phyloP scores from a whole-genome alignment of 2,797 vertebrate species.

The Phylloscopus collybita region DNA sequence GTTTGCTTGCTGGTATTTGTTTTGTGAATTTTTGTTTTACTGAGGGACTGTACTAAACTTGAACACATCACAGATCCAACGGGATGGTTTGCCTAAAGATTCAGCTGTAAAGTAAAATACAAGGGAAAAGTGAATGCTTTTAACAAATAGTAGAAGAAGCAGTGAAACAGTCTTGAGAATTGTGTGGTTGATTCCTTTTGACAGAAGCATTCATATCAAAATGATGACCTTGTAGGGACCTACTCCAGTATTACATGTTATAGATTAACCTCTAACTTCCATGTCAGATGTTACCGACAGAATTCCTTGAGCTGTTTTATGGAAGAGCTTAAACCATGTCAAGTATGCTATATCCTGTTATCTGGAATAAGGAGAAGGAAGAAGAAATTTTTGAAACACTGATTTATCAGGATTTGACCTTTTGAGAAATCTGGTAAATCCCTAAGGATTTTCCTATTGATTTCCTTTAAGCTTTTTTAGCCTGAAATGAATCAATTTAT shows the following conservation, averaged over 20 bases:
- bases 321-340: background rate
- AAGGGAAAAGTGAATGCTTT: background rate
- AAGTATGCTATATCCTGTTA: background rate
- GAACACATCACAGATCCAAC: background rate
- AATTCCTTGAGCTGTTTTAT: background rate
- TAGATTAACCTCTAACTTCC: background rate
- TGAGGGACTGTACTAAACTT: background rate
- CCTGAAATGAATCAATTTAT: background rate
- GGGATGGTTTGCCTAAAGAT: background rate
- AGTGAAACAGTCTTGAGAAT: background rate
- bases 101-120: background rate
- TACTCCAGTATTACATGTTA: background rate
- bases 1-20: background rate
- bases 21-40: background rate
- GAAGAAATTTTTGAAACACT: background rate
- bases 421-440: background rate
- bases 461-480: background rate
- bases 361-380: background rate
- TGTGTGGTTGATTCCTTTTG: background rate
- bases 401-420: background rate
- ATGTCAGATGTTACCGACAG: fast-evolving
- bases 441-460: background rate
- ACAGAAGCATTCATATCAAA: background rate
- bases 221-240: background rate
- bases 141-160: background rate